phyloP scores from a whole-genome alignment of 2,888 invertebrate genomes.

The Chloroclysta siterata region DNA sequence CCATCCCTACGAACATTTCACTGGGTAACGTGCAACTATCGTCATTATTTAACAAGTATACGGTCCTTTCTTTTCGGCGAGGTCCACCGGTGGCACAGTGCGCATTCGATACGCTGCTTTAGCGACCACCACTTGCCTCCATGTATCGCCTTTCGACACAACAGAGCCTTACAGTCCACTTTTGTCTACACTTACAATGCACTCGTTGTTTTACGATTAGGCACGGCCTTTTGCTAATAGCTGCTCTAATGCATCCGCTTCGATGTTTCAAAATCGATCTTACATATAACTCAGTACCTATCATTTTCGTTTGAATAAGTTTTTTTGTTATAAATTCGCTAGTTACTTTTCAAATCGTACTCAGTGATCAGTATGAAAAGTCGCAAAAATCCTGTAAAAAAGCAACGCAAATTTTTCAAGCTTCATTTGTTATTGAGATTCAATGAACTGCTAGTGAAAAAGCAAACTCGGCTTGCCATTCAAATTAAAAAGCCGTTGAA shows the following conservation, averaged over 20 bases:
- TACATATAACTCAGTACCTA: neutral
- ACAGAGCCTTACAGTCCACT: constrained; percentile 50
- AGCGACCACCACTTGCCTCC: constrained; percentile 65
- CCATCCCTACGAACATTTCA: constrained; percentile 84
- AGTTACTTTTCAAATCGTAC: too few relatives aligned
- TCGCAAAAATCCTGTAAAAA: neutral
- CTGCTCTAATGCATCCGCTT: constrained; percentile 16
- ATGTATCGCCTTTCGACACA: constrained; percentile 41
- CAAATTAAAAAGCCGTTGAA: neutral
- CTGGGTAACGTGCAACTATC: constrained; percentile 78
- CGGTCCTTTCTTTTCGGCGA: constrained; percentile 82
- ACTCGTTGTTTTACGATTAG: constrained; percentile 19
- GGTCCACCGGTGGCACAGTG: constrained; percentile 57
- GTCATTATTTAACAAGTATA: constrained; percentile 81
- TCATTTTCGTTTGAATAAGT: neutral
- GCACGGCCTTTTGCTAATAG: constrained; percentile 7
- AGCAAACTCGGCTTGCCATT: constrained; percentile 2
- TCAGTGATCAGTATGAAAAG: neutral
- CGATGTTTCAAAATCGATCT: constrained; percentile 5
- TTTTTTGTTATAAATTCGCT: too few relatives aligned
- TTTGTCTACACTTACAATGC: constrained; percentile 34
- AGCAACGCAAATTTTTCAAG: constrained; percentile 3
- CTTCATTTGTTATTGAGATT: constrained; percentile 6
- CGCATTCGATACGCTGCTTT: constrained; percentile 76
- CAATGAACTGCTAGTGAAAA: constrained; percentile 10